Evolutionary conservation across 2,888 invertebrate species (phyloP).

Genomic region (Pollenia griseotomentosa): DNA sequence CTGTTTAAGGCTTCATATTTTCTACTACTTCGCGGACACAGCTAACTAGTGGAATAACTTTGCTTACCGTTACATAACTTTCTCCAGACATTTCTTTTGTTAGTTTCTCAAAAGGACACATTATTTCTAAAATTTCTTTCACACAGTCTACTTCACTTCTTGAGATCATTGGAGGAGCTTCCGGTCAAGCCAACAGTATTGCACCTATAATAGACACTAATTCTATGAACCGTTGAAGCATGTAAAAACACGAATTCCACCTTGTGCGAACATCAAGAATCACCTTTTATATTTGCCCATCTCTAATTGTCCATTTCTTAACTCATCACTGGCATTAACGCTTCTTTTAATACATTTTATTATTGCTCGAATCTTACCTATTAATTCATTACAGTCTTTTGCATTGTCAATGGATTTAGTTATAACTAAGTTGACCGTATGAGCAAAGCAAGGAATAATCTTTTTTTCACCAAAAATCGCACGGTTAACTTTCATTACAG

Average conservation of each 20-base stretch:
- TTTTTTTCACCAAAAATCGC: too few relatives aligned
- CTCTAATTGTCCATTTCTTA: background rate
- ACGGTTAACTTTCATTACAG: background rate
- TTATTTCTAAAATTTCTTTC: conserved; percentile 7
- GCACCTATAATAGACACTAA: too few relatives aligned
- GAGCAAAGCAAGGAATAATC: too few relatives aligned
- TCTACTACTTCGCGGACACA: background rate
- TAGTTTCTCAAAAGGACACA: conserved; percentile 4
- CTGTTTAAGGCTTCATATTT: conserved; percentile 20
- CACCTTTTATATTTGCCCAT: conserved; percentile 7
- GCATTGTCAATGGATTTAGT: conserved; percentile 27
- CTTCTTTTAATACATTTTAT: conserved; percentile 11
- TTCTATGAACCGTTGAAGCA: background rate
- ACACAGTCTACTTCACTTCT: background rate
- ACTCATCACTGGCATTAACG: conserved; percentile 23
- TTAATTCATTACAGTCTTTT: conserved; percentile 20
- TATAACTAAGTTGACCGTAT: background rate
- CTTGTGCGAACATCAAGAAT: conserved; percentile 21
- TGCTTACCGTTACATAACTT: conserved; percentile 27
- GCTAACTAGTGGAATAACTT: conserved; percentile 15
- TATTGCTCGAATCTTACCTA: conserved; percentile 7
- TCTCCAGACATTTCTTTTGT: conserved; percentile 34
- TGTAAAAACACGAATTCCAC: background rate
- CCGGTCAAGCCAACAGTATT: too few relatives aligned
- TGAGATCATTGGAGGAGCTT: too few relatives aligned